Base-by-base conservation (phyloP, 2,888 invertebrate genomes). In the Exocentrus adspersus region DNA sequence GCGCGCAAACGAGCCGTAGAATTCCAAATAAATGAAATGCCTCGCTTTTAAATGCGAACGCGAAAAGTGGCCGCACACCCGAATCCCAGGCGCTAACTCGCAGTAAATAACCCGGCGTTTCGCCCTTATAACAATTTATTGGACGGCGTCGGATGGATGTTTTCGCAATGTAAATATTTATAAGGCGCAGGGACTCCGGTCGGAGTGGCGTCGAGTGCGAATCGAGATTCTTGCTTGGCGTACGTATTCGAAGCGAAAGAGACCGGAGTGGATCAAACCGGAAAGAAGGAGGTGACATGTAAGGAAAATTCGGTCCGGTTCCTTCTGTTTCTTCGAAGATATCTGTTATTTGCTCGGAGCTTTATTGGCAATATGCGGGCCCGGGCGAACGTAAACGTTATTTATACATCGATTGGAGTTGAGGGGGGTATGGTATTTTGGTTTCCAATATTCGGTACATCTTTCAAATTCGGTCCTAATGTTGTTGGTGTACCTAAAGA, bases 71-170 rank as follows among this genome's bases (percentile, higher is more conserved):
- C 24, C 24, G 28, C 10, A 7, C 28, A 51, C 37, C n/a, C 14
- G 9, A 41, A 42, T 51, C 16, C 10, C 21, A 41, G 12, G 24
- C 30, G 21, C 41, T 41, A 41, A 53, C 41, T 41, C n/a, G 53
- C 53, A 53, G 53, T 53, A 53, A 42, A 53, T 53, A 53, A 41
- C 41, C 20, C 41, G 50, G 37, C 42, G 24, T 59, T 59, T 59
- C 42, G 41, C 50, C 50, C 59, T 24, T 21, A 20, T 17, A 16
- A 41, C 9, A 59, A 50, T 59, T 59, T 59, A 59, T 59, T 59
- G 59, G 59, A 59, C 59, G 41, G 59, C 59, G 59, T 50, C 50
- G 50, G 50, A 59, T 59, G 59, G 42, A 59, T 59, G 59, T 59
- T 59, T 50, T 59, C 59, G 50, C 41, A 46, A 10, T 50, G 50